A percentile compares a stretch with the other conserved stretches of the same genome.
Conservation (phyloP, 2,797 vertebrate genomes). For the Sebastiscus albofasciatus region DNA sequence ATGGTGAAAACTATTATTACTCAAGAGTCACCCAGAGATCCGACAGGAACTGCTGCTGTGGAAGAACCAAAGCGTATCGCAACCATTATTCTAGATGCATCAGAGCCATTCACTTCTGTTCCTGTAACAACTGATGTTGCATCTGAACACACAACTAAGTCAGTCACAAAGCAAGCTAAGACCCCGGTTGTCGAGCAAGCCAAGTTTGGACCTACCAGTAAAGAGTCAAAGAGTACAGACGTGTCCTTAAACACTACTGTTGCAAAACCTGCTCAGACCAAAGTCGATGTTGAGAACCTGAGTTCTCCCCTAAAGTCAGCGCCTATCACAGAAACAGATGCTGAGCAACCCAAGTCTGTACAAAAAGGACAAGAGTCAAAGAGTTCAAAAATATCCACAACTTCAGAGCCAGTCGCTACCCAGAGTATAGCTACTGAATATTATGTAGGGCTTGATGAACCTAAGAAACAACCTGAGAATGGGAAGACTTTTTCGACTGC, state of each 20-base stretch:
- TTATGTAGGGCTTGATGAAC: not conserved
- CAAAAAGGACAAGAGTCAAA: not conserved
- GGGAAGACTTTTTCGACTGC: not conserved
- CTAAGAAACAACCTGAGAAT: not conserved
- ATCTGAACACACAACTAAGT: not conserved
- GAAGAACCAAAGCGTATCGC: slow-evolving; percentile 1
- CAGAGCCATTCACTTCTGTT: not conserved
- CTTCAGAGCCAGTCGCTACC: not conserved
- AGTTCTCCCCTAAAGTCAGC: not conserved
- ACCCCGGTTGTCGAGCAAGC: not conserved
- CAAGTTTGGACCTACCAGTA: not conserved
- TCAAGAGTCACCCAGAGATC: not conserved
- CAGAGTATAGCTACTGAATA: not conserved
- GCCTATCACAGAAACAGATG: not conserved
- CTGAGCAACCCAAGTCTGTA: not conserved
- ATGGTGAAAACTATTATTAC: not conserved
- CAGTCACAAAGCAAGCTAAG: not conserved
- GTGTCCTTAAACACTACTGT: not conserved
- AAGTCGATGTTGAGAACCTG: not conserved
- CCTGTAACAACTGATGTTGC: not conserved
- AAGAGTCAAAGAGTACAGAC: not conserved
- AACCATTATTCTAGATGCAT: not conserved
- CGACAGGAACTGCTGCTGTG: not conserved
- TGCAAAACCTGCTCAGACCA: not conserved
- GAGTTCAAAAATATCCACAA: not conserved